Evolutionary conservation across 2,888 invertebrate genomes (phyloP).

Genomic region (Epiperipatus broadwayi): DNA sequence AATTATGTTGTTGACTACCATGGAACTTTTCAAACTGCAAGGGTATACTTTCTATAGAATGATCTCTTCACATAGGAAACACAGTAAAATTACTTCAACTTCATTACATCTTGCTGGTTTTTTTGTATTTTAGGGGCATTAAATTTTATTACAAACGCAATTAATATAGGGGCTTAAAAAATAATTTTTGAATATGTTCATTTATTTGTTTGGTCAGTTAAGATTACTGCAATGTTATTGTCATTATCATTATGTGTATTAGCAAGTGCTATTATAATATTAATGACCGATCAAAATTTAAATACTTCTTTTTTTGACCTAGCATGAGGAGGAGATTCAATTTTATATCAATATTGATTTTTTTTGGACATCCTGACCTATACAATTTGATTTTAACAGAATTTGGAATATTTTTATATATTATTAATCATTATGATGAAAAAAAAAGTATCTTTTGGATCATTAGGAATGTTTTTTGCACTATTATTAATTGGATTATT

Average conservation of each 20-base stretch:
- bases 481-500: no score
- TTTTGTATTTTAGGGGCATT: slow-evolving; percentile 45
- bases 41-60: no score
- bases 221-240: slow-evolving; percentile 43
- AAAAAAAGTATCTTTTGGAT: no score
- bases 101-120: slow-evolving; percentile 30
- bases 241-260: slow-evolving; percentile 50
- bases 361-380: slow-evolving; percentile 69
- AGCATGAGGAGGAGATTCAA: slow-evolving; percentile 55
- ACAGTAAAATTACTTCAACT: no score
- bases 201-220: slow-evolving; percentile 52
- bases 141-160: slow-evolving; percentile 56
- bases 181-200: slow-evolving; percentile 44
- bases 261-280: slow-evolving; percentile 58
- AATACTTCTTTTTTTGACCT: slow-evolving; percentile 65
- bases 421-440: slow-evolving; percentile 52
- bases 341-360: slow-evolving; percentile 62
- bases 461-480: no score
- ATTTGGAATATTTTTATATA: slow-evolving; percentile 60
- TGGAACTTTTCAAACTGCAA: no score
- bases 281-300: slow-evolving; percentile 56
- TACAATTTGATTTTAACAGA: slow-evolving; percentile 67
- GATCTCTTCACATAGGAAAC: no score
- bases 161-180: slow-evolving; percentile 44
- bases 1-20: no score